These are phyloP conservation scores for Lacanobia oleracea DNA, from an alignment of 2,888 invertebrate genomes.

Conservation along the genomic window DNA sequence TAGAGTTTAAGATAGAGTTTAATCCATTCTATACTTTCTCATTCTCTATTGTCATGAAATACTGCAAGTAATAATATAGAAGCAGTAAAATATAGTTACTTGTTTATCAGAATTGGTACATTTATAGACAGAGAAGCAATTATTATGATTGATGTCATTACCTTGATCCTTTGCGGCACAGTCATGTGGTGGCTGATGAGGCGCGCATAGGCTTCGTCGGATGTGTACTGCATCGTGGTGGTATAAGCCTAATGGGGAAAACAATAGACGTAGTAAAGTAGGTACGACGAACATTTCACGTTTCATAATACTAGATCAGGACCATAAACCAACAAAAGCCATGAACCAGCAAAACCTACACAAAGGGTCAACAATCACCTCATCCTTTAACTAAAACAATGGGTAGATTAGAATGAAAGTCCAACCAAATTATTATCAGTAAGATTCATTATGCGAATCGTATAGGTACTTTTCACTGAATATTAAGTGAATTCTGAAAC, in stretches of 20 bases:
- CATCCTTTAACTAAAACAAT: conserved; percentile 2
- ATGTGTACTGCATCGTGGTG: conserved; percentile 82
- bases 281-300: neutral
- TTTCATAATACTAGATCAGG: conserved; percentile 1
- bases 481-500: conserved; percentile 6
- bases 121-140: neutral
- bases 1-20: neutral
- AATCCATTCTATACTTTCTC: neutral
- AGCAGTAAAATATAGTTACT: neutral
- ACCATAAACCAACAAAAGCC: neutral
- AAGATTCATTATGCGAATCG: conserved; percentile 8
- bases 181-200: conserved; percentile 89
- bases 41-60: neutral
- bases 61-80: too few species aligned
- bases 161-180: conserved; percentile 89
- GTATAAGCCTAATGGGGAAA: conserved; percentile 48
- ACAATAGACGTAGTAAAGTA: conserved; percentile 20
- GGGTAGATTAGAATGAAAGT: conserved; percentile 1
- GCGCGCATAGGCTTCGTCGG: conserved; percentile 87
- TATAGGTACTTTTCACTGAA: neutral
- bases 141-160: conserved; percentile 56
- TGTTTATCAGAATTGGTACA: neutral
- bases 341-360: neutral
- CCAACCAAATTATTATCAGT: conserved; percentile 41
- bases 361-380: neutral